Evolutionary conservation across 2,888 invertebrate genomes (phyloP).

Genomic region (Drosophila rellima): DNA sequence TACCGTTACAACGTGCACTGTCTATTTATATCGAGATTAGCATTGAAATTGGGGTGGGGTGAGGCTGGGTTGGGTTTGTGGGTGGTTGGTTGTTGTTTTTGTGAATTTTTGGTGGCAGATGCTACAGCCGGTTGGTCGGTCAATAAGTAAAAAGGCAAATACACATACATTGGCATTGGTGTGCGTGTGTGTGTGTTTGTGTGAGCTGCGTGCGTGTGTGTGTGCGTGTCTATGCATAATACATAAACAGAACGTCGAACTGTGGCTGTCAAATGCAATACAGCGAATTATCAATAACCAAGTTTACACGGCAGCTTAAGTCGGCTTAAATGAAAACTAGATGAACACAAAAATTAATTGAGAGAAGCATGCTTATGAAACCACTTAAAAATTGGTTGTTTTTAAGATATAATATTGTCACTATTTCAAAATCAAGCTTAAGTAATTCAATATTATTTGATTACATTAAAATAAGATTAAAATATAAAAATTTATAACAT

Average conservation of each 20-base stretch:
- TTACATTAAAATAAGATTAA: no score
- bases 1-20: conserved; percentile 26
- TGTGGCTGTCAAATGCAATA: conserved; percentile 25
- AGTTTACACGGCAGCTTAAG: conserved; percentile 1
- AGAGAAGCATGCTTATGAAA: no score
- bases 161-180: not conserved
- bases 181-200: not conserved
- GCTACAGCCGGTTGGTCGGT: conserved; percentile 8
- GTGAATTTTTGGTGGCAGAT: conserved; percentile 4
- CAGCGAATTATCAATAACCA: conserved; percentile 23
- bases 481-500: no score
- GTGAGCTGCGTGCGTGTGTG: not conserved
- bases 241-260: conserved; percentile 29
- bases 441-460: no score
- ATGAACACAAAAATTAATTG: not conserved
- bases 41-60: conserved; percentile 28
- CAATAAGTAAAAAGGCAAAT: conserved; percentile 17
- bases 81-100: not conserved
- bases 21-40: conserved; percentile 67
- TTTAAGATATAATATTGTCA: no score
- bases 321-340: conserved; percentile 4
- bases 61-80: conserved; percentile 12
- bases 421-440: no score
- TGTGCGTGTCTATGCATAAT: conserved; percentile 37
- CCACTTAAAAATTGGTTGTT: no score